These are phyloP conservation scores for Salmo trutta DNA, from an alignment of 2,797 vertebrate genomes.

Conservation along the genomic window DNA sequence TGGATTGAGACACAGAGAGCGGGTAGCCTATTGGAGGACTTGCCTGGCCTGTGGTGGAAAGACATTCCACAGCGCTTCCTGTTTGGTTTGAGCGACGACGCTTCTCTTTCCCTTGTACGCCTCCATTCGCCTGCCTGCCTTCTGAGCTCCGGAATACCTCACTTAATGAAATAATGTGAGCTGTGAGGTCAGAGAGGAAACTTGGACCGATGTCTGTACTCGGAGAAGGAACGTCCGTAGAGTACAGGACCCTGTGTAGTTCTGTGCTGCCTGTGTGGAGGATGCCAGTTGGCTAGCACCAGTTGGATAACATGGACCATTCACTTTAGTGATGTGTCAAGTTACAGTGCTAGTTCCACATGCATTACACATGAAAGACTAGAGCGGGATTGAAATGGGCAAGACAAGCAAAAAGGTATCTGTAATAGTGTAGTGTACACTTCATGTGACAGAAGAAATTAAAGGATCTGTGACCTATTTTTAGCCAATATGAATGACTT, in stretches of 20 bases:
- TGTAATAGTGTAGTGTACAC: not conserved
- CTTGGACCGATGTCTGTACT: constrained; percentile 20
- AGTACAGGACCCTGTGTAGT: constrained; percentile 14
- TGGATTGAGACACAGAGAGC: not conserved
- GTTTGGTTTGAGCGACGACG: constrained; percentile 27
- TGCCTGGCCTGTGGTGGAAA: constrained; percentile 10
- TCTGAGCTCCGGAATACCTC: constrained; percentile 15
- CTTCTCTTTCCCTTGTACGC: not conserved
- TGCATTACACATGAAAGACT: not conserved
- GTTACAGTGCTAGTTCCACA: constrained; percentile 8
- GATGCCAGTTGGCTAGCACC: constrained; percentile 11
- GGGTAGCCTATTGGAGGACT: not conserved
- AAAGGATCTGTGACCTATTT: not conserved
- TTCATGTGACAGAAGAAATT: not conserved
- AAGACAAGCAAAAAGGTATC: not conserved
- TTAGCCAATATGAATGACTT: not conserved
- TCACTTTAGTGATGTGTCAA: constrained; percentile 20
- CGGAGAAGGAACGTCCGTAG: not conserved
- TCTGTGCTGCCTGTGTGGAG: not conserved
- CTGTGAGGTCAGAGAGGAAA: constrained; percentile 38
- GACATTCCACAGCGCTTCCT: constrained; percentile 39
- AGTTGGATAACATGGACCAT: constrained; percentile 12
- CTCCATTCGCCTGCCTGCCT: not conserved
- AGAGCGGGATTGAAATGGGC: not conserved
- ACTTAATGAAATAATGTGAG: constrained; percentile 25